Base-by-base conservation (phyloP, 2,888 invertebrate species). In the Rhagophthalmus giganteus region DNA sequence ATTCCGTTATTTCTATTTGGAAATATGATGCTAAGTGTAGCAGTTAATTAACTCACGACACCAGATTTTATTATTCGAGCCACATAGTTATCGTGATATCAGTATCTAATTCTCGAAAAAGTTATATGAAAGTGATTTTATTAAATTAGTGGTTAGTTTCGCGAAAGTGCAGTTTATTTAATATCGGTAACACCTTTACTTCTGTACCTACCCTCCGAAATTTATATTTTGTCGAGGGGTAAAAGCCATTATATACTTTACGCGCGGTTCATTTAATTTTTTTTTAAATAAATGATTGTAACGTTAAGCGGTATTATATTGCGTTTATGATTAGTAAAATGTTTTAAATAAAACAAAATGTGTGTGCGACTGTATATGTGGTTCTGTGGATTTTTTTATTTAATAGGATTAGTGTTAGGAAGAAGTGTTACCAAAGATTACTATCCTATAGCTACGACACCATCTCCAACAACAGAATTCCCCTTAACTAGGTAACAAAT, bases 1-100 rank as follows among this genome's bases (percentile, higher is more conserved):
- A 62, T 59, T 65, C 72, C 72, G 71, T 71, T 71, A 71, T 58
- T 57, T 51, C 50, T 64, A 64, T 62, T 61, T 62, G 55, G 59
- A 55, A 58, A 52, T 53, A 49, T 62, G 51, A 66, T 67, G 65
- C 67, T 68, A 71, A 70, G 65, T 62, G 54, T 34, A 39, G 52
- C 47, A 50, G 54, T 52, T 54, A 60, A 60, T 60, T 54, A 54
- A 28, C 37, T 13, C 37, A 35, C 12, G 40, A 40, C 34, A 38
- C 14, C 33, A 46, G 30, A 27, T 49, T 39, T 27, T 35, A 27
- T 44, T 27, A 33, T 13, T 10, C 25, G 26, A 24, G 24, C 37
- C 13, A 13, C 13, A 7, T 7, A 26, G 7, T 8, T 13, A 11
- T 4, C 13, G 30, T 32, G 13, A 14, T 32, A 6, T 12, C 13